Evolutionary conservation across 2,797 vertebrate species (phyloP), one percentile per base, ranked within the genome.

Genomic region (Uromys caudimaculatus): DNA sequence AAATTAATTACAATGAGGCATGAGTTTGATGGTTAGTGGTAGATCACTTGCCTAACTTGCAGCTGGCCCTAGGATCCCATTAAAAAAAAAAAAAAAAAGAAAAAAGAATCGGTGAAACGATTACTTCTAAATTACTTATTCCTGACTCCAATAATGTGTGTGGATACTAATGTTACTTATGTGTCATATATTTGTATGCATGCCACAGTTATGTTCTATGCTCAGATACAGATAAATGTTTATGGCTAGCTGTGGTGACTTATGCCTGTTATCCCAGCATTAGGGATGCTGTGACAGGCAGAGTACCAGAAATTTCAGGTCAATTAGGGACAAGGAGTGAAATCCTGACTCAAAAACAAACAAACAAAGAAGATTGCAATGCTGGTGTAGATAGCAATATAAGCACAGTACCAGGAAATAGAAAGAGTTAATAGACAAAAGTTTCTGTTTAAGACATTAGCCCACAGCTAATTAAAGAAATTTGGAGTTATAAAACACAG

Each of bases 401-500:
- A 47, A n/a, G 1, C 14, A 88, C 44, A 44, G 19, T 81, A 52
- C 16, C 19, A 89, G 84, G 44, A 54, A 92, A 52, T 12, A 78
- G 93, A 58, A 75, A 16, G 32, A 67, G 10, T 79, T 19, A 79
- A 41, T n/a, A 90, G 16, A 78, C 2, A 81, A 24, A 32, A 79
- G 0, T 84, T 96, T 95, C 56, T 91, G 1, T 21, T 89, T 92
- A 87, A 89, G 78, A 76, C 2, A 62, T 73, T 90, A 94, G 92
- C 3, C 41, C 83, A 71, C 73, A 38, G 47, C 76, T 91, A 94
- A 88, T 75, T 88, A 67, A 93, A 73, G 13, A 86, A 83, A 35
- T 56, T 44, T 78, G 4, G 23, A 83, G 54, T 87, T 88, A 73
- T 24, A 88, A 58, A 71, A 91, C 67, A 83, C 6, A 94, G 35